A percentile compares a stretch with the other conserved stretches of the same genome.
Evolutionary conservation across 2,888 invertebrate species (phyloP).

Genomic region (Cordylochernes scorpioides): DNA sequence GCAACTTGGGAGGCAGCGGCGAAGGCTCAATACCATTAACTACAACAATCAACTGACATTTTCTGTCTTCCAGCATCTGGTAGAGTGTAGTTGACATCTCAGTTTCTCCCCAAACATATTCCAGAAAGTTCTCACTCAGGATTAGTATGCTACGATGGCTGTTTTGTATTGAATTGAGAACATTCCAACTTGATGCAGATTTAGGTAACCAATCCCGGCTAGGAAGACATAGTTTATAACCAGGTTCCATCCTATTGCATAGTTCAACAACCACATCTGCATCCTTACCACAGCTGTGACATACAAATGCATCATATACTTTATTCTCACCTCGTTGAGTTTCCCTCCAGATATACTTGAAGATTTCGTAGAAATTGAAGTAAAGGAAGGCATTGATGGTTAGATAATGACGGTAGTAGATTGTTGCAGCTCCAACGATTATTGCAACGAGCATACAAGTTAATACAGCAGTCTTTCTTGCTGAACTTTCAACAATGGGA

Average conservation of each 20-base stretch:
- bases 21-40: constrained; percentile 13
- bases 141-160: constrained; percentile 15
- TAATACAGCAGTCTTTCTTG: constrained; percentile 4
- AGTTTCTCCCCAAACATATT: constrained; percentile 15
- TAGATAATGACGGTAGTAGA: constrained; percentile 14
- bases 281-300: constrained; percentile 14
- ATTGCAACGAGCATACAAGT: constrained; percentile 5
- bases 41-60: constrained; percentile 15
- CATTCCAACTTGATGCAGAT: constrained; percentile 14
- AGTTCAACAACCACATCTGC: constrained; percentile 14
- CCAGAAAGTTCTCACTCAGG: constrained; percentile 14
- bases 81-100: constrained; percentile 16
- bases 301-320: constrained; percentile 15
- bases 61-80: constrained; percentile 15
- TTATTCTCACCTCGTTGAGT: constrained; percentile 13
- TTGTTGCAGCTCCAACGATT: constrained; percentile 6
- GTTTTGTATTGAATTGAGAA: constrained; percentile 14
- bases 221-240: constrained; percentile 15
- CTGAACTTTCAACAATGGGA: background rate
- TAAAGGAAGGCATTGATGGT: constrained; percentile 14
- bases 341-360: constrained; percentile 10
- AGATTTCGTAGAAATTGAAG: constrained; percentile 12
- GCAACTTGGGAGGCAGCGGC: constrained; percentile 13
- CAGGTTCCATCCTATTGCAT: constrained; percentile 9
- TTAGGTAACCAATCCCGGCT: constrained; percentile 17